Base-by-base conservation (phyloP, 1,140 invertebrate species). In the Drosophila seguyi region DNA sequence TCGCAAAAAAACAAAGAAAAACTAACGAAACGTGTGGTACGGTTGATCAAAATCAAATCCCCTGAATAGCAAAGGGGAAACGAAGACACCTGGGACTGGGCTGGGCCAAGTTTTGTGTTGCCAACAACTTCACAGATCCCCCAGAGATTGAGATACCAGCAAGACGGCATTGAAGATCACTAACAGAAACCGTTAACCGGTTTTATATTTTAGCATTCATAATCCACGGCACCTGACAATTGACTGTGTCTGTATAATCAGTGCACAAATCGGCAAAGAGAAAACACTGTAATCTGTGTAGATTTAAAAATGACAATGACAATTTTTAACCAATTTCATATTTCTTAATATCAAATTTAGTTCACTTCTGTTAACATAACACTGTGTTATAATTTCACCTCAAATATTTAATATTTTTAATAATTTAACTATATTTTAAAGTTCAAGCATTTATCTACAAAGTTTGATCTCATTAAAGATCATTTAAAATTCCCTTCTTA, bases 161-260 rank as follows among this genome's bases (percentile, higher is more conserved):
- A 22, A 60, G 10, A 18, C 36, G 66, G 20, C 68, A 58, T 71
- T 73, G 44, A 59, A 50, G 31, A 71, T 27, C 55, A 29, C 36
- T 38, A n/a, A 41, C n/a, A 10, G 11, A 69, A 57, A 27, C 50
- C 20, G 38, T 57, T 41, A 73, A 74, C 71, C 68, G 56, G 71
- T 74, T 74, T 73, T 44, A n/a, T 39, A 34, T 62, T 67, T 67
- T 71, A 34, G 42, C 29, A 72, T 72, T 72, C 7, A 71, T 48
- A 71, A 34, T 27, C 65, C 16, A 73, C 5, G 25, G 29, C 27
- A 39, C 22, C 11, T 47, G 13, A 39, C 44, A 48, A 52, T 50
- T 41, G 20, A 31, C 27, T 50, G 25, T 27, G 14, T 27, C n/a
- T n/a, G 11, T 27, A 42, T 34, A 50, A 39, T 56, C 41, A 39